Conservation (phyloP, 2,888 invertebrate genomes). For the Drosophila engyochracea region DNA sequence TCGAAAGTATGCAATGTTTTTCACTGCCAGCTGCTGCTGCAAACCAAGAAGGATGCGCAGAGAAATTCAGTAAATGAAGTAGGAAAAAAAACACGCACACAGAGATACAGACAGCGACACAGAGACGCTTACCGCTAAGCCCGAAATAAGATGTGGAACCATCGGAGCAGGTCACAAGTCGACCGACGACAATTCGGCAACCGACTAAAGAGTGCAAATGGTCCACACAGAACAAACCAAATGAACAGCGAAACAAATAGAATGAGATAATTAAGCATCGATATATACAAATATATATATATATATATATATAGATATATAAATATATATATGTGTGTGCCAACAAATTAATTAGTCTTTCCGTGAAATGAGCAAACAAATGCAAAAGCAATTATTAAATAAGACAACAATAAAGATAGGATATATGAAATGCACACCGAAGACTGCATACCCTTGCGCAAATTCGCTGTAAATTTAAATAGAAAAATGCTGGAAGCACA, state of each 20-base stretch:
- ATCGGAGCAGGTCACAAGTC: conserved; percentile 2
- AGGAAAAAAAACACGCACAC: neutral
- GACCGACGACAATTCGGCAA: conserved; percentile 22
- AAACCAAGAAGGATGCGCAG: neutral
- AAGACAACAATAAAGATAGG: conserved; percentile 10
- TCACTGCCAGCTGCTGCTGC: neutral
- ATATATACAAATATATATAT: neutral
- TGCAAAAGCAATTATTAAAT: conserved; percentile 38
- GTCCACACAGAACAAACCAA: conserved; percentile 9
- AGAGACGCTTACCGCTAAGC: conserved; percentile 28
- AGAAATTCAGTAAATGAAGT: neutral
- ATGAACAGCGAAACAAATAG: conserved; percentile 14
- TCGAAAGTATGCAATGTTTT: conserved; percentile 37
- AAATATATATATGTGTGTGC: neutral
- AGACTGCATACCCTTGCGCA: neutral
- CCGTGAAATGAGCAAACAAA: conserved; percentile 47
- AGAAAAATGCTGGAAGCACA: neutral
- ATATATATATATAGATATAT: neutral
- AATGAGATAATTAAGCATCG: conserved; percentile 39
- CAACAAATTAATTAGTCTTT: conserved; percentile 40
- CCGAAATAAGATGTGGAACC: conserved; percentile 6
- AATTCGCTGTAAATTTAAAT: neutral
- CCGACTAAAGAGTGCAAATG: conserved; percentile 11
- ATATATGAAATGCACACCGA: neutral
- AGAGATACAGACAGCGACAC: neutral